A percentile compares a stretch with the other conserved stretches of the same genome.
Evolutionary conservation across 2,113 vertebrate genomes (phyloP).

Genomic region (Arizona elegans): DNA sequence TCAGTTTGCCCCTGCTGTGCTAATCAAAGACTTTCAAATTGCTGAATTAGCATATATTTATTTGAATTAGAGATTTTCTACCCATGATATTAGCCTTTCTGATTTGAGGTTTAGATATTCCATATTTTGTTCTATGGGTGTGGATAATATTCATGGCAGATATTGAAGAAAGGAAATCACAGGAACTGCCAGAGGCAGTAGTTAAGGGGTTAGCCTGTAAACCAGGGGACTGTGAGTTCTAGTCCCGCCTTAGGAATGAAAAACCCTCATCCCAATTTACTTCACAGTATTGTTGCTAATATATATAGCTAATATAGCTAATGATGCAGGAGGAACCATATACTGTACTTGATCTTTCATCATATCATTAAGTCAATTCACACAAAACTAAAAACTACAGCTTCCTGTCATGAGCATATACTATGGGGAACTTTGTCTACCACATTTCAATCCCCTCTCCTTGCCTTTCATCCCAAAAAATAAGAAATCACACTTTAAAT

Average conservation of each 20-base stretch:
- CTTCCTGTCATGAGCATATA: not conserved
- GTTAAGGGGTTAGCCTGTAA: not conserved
- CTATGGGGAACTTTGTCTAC: not conserved
- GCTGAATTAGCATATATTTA: constrained; percentile 58
- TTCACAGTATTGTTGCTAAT: no score
- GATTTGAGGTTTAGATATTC: constrained; percentile 27
- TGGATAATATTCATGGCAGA: constrained; percentile 9
- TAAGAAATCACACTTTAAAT: not conserved
- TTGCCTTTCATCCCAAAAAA: not conserved
- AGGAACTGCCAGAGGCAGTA: not conserved
- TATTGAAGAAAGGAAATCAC: constrained; percentile 17
- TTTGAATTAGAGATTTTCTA: constrained; percentile 47
- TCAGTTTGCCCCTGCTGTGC: constrained; percentile 49
- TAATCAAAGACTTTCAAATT: constrained; percentile 57
- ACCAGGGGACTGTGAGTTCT: not conserved
- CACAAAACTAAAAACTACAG: not conserved
- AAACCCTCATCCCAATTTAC: no score
- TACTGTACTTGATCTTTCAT: no score
- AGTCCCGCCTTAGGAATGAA: not conserved
- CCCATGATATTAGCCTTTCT: constrained; percentile 32
- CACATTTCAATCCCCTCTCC: not conserved
- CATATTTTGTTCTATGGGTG: constrained; percentile 30
- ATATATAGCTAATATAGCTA: no score
- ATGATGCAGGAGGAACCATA: not conserved
- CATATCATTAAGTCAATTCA: no score